Evolutionary conservation across 2,888 invertebrate genomes (phyloP).

Genomic region (Leucophenga montana): DNA sequence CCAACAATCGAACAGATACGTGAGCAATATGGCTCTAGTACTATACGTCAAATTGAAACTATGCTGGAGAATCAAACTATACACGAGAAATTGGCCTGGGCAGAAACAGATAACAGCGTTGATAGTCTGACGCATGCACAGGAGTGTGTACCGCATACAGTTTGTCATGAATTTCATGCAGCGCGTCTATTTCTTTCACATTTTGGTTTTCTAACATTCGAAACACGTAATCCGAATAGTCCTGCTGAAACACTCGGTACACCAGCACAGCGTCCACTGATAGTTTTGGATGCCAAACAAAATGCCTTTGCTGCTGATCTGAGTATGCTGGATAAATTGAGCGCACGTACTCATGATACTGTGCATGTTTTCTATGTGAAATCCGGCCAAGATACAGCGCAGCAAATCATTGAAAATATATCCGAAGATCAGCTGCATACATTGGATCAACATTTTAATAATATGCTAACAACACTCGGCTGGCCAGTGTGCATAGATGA

Average conservation of each 20-base stretch:
- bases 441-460: slow-evolving; percentile 76
- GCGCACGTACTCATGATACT: slow-evolving; percentile 90
- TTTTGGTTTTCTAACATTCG: slow-evolving; percentile 89
- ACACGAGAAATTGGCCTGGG: slow-evolving; percentile 76
- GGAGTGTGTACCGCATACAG: slow-evolving; percentile 85
- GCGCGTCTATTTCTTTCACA: slow-evolving; percentile 95
- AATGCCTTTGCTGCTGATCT: slow-evolving; percentile 86
- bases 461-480: slow-evolving; percentile 84
- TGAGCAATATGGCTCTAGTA: slow-evolving; percentile 75
- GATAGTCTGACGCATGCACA: slow-evolving; percentile 76
- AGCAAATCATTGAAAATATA: slow-evolving; percentile 81
- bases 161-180: slow-evolving; percentile 95
- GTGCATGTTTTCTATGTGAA: slow-evolving; percentile 95
- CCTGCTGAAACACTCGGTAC: slow-evolving; percentile 62
- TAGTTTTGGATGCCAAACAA: slow-evolving; percentile 70
- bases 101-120: slow-evolving; percentile 72
- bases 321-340: slow-evolving; percentile 87
- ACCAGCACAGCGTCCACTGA: slow-evolving; percentile 66
- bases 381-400: slow-evolving; percentile 84
- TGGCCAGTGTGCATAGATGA: slow-evolving; percentile 88
- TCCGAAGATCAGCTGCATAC: slow-evolving; percentile 66
- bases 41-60: slow-evolving; percentile 79
- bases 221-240: slow-evolving; percentile 72
- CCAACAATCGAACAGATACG: slow-evolving; percentile 87
- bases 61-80: slow-evolving; percentile 82